These are phyloP conservation scores for Danio aesculapii DNA, from an alignment of 2,797 vertebrate genomes.

Conservation along the genomic window DNA sequence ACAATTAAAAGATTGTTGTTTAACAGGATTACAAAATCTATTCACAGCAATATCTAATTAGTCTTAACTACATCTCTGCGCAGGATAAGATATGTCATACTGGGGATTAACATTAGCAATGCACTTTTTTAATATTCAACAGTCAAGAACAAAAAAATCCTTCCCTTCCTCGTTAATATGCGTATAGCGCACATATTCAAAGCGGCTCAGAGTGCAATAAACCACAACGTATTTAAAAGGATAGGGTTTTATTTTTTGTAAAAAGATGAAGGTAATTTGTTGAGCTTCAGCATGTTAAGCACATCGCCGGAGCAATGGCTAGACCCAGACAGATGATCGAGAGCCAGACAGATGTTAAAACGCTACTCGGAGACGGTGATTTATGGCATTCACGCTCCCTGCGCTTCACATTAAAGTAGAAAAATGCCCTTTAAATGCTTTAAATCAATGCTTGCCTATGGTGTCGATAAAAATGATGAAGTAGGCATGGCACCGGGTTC, in stretches of 20 bases:
- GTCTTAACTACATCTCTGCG: neutral
- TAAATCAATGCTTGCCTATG: neutral
- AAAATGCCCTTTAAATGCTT: neutral
- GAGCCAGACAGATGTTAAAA: conserved; percentile 42
- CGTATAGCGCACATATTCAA: neutral
- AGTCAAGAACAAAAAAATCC: neutral
- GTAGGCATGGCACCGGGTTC: conserved; percentile 42
- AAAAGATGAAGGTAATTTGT: neutral
- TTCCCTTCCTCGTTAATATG: neutral
- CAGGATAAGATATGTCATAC: neutral
- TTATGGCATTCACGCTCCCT: neutral
- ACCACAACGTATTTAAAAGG: neutral
- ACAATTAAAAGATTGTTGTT: neutral
- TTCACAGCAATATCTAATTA: neutral
- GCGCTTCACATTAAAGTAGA: neutral
- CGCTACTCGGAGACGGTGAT: conserved; percentile 1
- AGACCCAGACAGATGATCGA: conserved; percentile 39
- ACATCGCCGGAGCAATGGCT: conserved; percentile 7
- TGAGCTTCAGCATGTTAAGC: conserved; percentile 2
- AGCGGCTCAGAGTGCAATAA: neutral
- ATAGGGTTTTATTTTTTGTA: neutral
- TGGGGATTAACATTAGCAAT: neutral
- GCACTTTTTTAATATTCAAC: neutral
- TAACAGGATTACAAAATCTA: neutral
- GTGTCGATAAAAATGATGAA: conserved; percentile 45